Percentiles rank a stretch among this genome's conserved stretches.
Conservation (phyloP, 2,888 invertebrate species). For the Epicampocera succincta region DNA sequence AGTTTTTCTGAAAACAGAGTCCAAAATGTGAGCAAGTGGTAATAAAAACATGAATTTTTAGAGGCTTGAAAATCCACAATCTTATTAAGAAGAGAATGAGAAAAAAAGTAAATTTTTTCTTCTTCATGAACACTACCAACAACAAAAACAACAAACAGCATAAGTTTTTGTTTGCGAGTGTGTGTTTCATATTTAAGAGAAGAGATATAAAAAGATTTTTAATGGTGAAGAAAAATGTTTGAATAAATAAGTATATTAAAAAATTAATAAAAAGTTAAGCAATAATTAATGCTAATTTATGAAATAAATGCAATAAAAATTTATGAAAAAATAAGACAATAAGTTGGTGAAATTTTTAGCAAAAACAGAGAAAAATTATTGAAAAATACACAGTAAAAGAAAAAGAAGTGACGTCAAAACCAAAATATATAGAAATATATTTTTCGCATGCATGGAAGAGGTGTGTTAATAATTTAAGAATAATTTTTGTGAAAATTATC, state of each 20-base stretch:
- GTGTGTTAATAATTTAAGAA: conserved; percentile 33
- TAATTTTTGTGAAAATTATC: conserved; percentile 2
- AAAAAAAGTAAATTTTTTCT: conserved; percentile 35
- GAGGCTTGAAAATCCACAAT: conserved; percentile 21
- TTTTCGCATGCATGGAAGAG: conserved; percentile 43
- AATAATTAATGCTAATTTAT: conserved; percentile 29
- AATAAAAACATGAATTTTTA: conserved; percentile 41
- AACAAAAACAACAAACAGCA: conserved; percentile 61
- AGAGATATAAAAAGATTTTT: conserved; percentile 64
- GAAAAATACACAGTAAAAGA: conserved; percentile 31
- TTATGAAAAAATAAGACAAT: conserved; percentile 19
- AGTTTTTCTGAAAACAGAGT: background rate
- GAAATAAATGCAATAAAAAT: conserved; percentile 16
- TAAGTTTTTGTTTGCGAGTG: conserved; percentile 47
- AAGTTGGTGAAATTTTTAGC: background rate
- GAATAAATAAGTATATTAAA: conserved; percentile 38
- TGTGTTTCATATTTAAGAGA: conserved; percentile 52
- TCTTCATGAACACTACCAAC: conserved; percentile 51
- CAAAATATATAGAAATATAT: conserved; percentile 39
- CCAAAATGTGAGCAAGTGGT: conserved; percentile 17
- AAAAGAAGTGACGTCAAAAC: conserved; percentile 67
- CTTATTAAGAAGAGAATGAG: conserved; percentile 42
- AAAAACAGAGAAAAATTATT: conserved; percentile 24
- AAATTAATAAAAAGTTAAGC: conserved; percentile 54
- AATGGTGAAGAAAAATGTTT: conserved; percentile 53